Evolutionary conservation across 2,888 invertebrate species (phyloP).

Genomic region (Pandemis heparana): DNA sequence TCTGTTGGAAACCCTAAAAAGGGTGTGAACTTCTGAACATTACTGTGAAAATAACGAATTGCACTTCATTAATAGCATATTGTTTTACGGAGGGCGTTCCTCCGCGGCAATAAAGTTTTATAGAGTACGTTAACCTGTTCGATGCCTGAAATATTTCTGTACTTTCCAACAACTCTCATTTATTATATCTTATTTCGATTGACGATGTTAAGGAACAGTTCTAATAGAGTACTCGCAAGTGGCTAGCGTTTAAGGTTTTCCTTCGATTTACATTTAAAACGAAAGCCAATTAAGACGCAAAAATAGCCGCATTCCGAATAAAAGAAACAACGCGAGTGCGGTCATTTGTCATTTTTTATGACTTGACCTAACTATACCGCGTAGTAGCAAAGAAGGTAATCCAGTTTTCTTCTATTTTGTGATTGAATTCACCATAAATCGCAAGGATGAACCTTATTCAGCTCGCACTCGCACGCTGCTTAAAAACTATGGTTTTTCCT

Average conservation of each 20-base stretch:
- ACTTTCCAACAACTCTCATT: not conserved
- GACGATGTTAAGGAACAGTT: too few species aligned
- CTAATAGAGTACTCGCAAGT: too few species aligned
- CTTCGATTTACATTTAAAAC: too few species aligned
- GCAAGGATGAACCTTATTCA: not conserved
- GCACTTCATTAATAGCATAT: constrained; percentile 20
- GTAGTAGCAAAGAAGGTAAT: too few species aligned
- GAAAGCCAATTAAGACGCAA: too few species aligned
- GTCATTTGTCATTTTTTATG: too few species aligned
- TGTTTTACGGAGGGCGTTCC: constrained; percentile 2
- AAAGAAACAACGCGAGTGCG: too few species aligned
- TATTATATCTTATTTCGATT: not conserved
- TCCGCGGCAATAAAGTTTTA: not conserved
- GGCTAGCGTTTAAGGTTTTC: too few species aligned
- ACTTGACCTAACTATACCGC: too few species aligned
- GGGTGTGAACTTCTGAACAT: constrained; percentile 4
- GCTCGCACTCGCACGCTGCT: not conserved
- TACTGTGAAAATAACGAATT: constrained; percentile 47
- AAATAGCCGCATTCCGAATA: too few species aligned
- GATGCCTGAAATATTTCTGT: not conserved
- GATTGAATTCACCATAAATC: too few species aligned
- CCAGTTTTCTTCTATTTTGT: too few species aligned
- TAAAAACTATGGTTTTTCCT: not conserved
- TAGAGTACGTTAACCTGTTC: constrained; percentile 3
- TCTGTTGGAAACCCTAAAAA: not conserved